Base-by-base conservation (phyloP, 2,797 vertebrate genomes). In the Sebastes aleutianus region DNA sequence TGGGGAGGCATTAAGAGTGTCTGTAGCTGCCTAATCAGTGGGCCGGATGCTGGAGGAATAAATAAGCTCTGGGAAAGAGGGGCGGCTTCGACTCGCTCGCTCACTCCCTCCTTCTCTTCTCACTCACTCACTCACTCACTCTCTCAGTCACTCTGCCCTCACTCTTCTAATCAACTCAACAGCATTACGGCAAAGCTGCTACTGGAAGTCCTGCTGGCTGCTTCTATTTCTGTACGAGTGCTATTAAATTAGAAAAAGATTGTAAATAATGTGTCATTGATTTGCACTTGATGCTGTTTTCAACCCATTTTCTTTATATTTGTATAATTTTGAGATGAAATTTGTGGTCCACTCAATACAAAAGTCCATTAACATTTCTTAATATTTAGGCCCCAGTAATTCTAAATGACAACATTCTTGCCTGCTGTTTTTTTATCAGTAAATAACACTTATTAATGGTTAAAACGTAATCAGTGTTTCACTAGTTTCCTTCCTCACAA, bases 161-260 rank as follows among this genome's bases (percentile, higher is more conserved):
- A 85, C 86, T 82, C 85, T 70, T 85, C 83, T 87, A 80, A 91
- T 92, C 88, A 91, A 88, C 84, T 87, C 89, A 66, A 72, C 75
- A 82, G 87, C 74, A 76, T 78, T 86, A 79, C 66, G 53, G 50
- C 70, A 80, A 76, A 85, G 65, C 70, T 86, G 76, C 83, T 31
- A 11, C 78, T 67, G 77, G 83, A 84, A 64, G 76, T 82, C 75
- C 68, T 66, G 59, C 77, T 71, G 56, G 62, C n/a, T n/a, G 58
- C 7, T 20, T 73, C 47, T 34, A n/a, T 73, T 82, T 85, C 59
- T 76, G 34, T 12, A 64, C 1, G 8, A 75, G 80, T 66, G 66
- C 26, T 61, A 10, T 76, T 80, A 73, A 70, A 80, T 84, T 26
- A 59, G 3, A 32, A 75, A 27, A 73, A 54, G 16, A 13, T 59